These are phyloP conservation scores for Digitonthophagus gazella DNA, from an alignment of 2,888 invertebrate genomes.

Conservation along the genomic window DNA sequence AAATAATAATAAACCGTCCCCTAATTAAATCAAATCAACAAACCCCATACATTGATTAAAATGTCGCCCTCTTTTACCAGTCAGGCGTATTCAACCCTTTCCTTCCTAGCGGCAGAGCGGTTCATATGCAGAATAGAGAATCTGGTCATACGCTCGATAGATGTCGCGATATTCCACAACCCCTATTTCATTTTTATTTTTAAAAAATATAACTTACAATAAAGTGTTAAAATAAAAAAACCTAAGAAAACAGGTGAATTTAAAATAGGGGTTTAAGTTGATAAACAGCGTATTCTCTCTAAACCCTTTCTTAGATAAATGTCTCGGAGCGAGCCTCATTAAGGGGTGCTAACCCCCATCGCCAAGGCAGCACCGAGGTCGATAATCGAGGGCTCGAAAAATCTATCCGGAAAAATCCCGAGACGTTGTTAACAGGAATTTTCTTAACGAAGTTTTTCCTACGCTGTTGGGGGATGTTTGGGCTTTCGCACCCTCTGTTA, in stretches of 20 bases:
- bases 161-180: neutral
- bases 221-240: neutral
- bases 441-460: neutral
- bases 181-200: neutral
- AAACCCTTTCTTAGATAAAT: neutral
- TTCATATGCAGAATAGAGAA: neutral
- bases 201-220: no score
- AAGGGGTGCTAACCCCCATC: neutral
- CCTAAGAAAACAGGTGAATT: neutral
- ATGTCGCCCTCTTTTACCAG: neutral
- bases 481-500: neutral
- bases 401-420: neutral
- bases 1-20: no score
- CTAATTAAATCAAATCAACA: no score
- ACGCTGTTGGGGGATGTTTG: neutral
- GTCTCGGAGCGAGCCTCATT: neutral
- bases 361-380: neutral
- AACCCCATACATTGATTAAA: neutral
- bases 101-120: neutral
- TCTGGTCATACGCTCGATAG: neutral
- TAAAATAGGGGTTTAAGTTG: neutral
- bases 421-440: neutral
- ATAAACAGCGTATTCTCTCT: neutral
- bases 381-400: neutral
- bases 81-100: neutral